Percentiles rank a stretch among this genome's conserved stretches.
phyloP scores from a whole-genome alignment of 2,113 vertebrate genomes.

The Tenebrosternarchus preto region DNA sequence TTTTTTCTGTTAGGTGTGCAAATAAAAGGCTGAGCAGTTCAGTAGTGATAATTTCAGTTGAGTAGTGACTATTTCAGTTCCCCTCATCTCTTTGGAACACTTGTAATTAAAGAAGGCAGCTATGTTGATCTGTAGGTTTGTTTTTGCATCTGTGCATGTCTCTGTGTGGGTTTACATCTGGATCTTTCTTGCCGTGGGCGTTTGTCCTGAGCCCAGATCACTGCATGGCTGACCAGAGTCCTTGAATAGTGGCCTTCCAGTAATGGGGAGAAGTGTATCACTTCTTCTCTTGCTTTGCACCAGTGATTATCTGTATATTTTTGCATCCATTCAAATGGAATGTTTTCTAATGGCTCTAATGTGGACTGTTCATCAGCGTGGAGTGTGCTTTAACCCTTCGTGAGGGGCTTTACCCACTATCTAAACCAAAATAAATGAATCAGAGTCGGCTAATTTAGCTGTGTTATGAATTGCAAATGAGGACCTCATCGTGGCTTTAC shows the following conservation, averaged over 20 bases:
- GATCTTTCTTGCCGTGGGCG: slow-evolving; percentile 17
- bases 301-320: slow-evolving; percentile 36
- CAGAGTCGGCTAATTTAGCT: slow-evolving; percentile 50
- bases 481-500: slow-evolving; percentile 35
- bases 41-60: slow-evolving; percentile 43
- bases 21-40: slow-evolving; percentile 34
- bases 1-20: slow-evolving; percentile 22
- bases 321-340: slow-evolving; percentile 14
- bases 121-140: slow-evolving; percentile 18
- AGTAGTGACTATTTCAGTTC: slow-evolving; percentile 44
- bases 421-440: slow-evolving; percentile 56
- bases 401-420: slow-evolving; percentile 44
- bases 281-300: not conserved
- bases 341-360: slow-evolving; percentile 45
- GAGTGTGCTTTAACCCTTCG: slow-evolving; percentile 40
- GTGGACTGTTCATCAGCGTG: slow-evolving; percentile 34
- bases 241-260: not conserved
- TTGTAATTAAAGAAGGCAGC: slow-evolving; percentile 24
- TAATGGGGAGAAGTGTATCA: slow-evolving; percentile 12
- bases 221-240: not conserved
- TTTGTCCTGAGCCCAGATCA: not conserved
- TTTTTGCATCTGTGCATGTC: not conserved
- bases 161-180: slow-evolving; percentile 2
- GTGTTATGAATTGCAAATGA: slow-evolving; percentile 54
- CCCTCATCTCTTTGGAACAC: slow-evolving; percentile 20